Evolutionary conservation across 1,140 invertebrate genomes (phyloP), one percentile per base, ranked within the genome.

Genomic region (Sitodiplosis mosellana): DNA sequence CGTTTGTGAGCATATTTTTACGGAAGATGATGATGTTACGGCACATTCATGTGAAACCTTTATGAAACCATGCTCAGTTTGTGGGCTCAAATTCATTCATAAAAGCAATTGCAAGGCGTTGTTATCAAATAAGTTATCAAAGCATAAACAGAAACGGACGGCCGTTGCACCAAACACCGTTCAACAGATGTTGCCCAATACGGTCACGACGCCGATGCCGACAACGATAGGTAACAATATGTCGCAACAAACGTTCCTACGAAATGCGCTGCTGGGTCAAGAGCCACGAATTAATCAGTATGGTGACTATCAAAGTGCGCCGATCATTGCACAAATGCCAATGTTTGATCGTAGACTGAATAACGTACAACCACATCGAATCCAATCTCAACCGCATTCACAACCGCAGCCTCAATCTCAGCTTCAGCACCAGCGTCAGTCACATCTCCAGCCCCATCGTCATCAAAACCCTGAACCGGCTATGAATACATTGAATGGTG

Each of bases 1-100:
- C 69, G 74, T 70, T 27, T 85, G 83, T 68, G 78, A 82, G 60
- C 74, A 77, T 54, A 72, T 80, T 7, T 84, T 82, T 57, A 73
- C 69, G 38, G 77, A 81, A 53, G 72, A 73, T 50, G 77, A 81
- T 56, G 73, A 80, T 55, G 84, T 81, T 65, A 76, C 74, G 47
- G 71, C 76, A 55, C 81, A 85, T 55, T 71, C 72, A 55, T 85
- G 82, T 62, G 61, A 66, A 2, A 55, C 62, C 36, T 54, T 57
- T 4, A 54, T 62, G 44, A 56, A 61, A 48, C 56, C 61, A 10
- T 51, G 51, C 18, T 22, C 41, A 7, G 7, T 50, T 33, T 64
- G 61, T 44, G 58, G 56, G 2, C 52, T 53, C 43, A 58, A 57
- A 20, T 51, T 53, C 7, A 42, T 48, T 4, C 61, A 64, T 53